Conservation (phyloP, 2,797 vertebrate species). For the Linurgus olivaceus region DNA sequence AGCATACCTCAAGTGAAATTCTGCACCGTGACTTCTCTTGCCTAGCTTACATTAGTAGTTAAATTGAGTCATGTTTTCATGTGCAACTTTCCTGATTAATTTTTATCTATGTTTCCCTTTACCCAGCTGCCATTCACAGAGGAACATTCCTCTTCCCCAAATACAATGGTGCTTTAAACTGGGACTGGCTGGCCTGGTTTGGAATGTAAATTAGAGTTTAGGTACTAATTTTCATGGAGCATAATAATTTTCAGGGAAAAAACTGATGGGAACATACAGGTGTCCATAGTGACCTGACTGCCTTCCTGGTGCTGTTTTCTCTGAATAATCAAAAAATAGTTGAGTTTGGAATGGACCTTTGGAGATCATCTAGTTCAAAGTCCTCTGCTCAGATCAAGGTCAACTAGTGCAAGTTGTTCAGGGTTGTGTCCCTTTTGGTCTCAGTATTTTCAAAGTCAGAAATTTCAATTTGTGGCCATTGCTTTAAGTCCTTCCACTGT, state of each 20-base stretch:
- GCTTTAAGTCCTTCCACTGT: neutral
- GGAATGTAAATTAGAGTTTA: neutral
- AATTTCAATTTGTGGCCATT: neutral
- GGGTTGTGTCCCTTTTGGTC: neutral
- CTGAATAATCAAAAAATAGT: neutral
- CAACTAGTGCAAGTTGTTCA: neutral
- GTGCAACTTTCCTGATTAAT: neutral
- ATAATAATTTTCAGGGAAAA: neutral
- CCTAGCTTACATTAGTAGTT: neutral
- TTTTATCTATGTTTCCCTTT: neutral
- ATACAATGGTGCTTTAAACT: neutral
- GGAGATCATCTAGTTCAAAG: neutral
- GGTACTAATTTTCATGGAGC: neutral
- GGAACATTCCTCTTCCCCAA: neutral
- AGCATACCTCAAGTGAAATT: neutral
- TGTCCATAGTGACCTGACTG: neutral
- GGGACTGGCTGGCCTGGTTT: neutral
- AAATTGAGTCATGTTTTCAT: neutral
- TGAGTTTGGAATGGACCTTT: neutral
- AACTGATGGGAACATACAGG: fast-evolving
- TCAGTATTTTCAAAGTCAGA: neutral
- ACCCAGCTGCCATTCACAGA: neutral
- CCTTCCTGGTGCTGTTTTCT: neutral
- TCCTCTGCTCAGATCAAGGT: neutral
- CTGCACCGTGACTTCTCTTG: neutral